Base-by-base conservation (phyloP, 2,888 invertebrate genomes). In the Lasioglossum malachurum region DNA sequence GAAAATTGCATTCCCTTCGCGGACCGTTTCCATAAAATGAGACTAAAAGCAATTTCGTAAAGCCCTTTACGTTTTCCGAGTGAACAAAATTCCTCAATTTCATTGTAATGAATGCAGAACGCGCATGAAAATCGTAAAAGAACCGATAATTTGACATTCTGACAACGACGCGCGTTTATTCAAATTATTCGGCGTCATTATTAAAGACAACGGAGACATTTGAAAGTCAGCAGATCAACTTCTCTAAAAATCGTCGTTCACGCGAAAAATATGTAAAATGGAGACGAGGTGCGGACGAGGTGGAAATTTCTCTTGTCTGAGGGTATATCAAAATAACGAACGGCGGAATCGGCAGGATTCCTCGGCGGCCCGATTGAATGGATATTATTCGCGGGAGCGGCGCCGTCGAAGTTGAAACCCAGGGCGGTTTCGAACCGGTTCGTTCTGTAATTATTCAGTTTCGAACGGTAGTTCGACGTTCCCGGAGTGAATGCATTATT, bases 401-500 rank as follows among this genome's bases (percentile, higher is more conserved):
- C 35, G 14, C 27, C 27, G 27, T 27, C 27, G 16, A 67, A 67
- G 64, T 67, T 35, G 27, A 67, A 67, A 67, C 35, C 5, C 16
- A 14, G 27, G 12, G 31, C 16, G 60, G 60, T 60, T 60, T 60
- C 67, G 35, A 67, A 27, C 27, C 35, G 67, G 35, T 67, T 67
- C 49, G 72, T 19, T 46, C 72, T 12, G 72, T n/a, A 44, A 71
- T 41, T 44, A 71, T 67, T 67, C 67, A 31, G 67, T 27, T 67
- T 44, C 44, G 44, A 46, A 44, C 44, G 44, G 8, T n/a, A 16
- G 46, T 72, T 69, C 31, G 19, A 35, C 73, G 73, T 49, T 49
- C 31, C 31, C 31, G 4, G 2, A 31, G 49, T 19, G 35, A 53
- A 53, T 31, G 71, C 67, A 75, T 80, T 78, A 73, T 86, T 82